Base-by-base conservation (phyloP, 2,113 vertebrate species). In the Oryzias celebensis region DNA sequence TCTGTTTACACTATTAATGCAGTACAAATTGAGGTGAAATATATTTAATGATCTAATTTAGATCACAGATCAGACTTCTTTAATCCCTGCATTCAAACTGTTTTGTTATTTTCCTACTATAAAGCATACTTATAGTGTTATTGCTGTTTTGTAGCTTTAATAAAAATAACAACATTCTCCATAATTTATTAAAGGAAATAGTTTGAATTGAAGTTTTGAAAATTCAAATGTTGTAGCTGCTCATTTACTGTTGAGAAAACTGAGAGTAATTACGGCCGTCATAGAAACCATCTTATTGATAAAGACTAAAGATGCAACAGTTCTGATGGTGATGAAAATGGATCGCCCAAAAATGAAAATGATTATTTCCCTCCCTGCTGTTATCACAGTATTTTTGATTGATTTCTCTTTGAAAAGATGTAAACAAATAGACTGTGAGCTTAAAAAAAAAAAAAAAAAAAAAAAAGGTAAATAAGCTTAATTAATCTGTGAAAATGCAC, bases 401-500 rank as follows among this genome's bases (percentile, higher is more conserved):
- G n/a, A 18, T n/a, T 20, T 20, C 42, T 51, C 47, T 41, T 24
- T 43, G 23, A 1, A 31, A 46, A 58, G 36, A 36, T 16, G 28
- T 23, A 12, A 44, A 4, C 17, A 36, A 43, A 23, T 1, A 48
- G 45, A 16, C 14, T 22, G 57, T 14, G 17, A 26, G 64, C 18
- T 14, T 41, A 44, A 7, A n/a, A n/a, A n/a, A n/a, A n/a, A n/a
- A n/a, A 14, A 52, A 3, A 17, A 14, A 14, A 52, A 3, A 17
- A 14, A 58, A 50, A 36, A 58, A 51, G 15, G 24, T 60, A 12
- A 15, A n/a, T 50, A 17, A 18, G 17, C 10, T 57, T 58, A 57
- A 73, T 65, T 67, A 65, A 72, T 76, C 63, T 64, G 74, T 77
- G 13, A 20, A 67, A 55, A 55, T 55, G 55, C 67, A 82, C 67